Evolutionary conservation across 1,140 invertebrate species (phyloP).

Genomic region (Anoplolepis gracilipes): DNA sequence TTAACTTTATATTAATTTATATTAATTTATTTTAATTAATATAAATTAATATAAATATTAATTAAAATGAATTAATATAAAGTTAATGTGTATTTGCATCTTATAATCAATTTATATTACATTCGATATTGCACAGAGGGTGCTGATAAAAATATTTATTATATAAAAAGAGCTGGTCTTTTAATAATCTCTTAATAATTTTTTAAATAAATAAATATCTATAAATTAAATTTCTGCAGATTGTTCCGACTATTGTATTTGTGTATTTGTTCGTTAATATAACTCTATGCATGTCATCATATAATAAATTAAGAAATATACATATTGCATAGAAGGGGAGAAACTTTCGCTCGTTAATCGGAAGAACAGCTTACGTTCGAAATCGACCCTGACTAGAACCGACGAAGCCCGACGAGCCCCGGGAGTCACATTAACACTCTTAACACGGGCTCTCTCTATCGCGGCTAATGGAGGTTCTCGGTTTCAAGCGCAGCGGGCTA

Average conservation of each 20-base stretch:
- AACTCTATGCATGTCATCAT: conserved; percentile 28
- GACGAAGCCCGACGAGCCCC: conserved; percentile 64
- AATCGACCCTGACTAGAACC: conserved; percentile 71
- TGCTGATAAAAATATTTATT: neutral
- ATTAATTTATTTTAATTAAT: too few species aligned
- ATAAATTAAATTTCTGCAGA: neutral
- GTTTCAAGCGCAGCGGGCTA: conserved; percentile 65
- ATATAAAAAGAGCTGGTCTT: neutral
- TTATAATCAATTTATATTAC: neutral
- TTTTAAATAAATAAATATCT: too few species aligned
- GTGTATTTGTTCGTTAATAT: conserved; percentile 22
- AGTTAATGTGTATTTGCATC: neutral
- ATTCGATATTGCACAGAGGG: neutral
- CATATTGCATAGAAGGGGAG: neutral
- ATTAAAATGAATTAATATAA: too few species aligned
- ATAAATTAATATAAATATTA: too few species aligned
- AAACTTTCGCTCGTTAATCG: conserved; percentile 65
- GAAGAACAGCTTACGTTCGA: conserved; percentile 70
- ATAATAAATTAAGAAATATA: conserved; percentile 1
- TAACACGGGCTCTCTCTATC: conserved; percentile 77
- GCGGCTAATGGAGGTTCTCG: conserved; percentile 80
- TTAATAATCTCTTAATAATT: too few species aligned
- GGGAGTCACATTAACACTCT: conserved; percentile 77
- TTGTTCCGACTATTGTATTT: conserved; percentile 8
- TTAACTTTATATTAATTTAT: too few species aligned